Base-by-base conservation (phyloP, 1,140 invertebrate species). In the Magallana angulata region DNA sequence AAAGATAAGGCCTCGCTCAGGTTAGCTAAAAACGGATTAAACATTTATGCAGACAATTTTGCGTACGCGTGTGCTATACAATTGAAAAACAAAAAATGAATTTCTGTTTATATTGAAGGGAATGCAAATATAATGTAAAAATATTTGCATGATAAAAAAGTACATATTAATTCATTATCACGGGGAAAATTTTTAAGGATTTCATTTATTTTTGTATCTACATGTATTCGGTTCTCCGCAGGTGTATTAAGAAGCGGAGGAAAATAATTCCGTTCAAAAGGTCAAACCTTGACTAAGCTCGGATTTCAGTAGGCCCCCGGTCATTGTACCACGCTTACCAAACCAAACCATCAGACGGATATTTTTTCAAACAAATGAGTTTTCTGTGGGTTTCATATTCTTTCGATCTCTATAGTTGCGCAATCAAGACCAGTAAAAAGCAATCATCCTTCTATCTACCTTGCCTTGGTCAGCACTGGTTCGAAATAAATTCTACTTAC, bases 291-390 rank as follows among this genome's bases (percentile, higher is more conserved):
- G 24, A 76, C 68, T 30, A 30, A 11, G 68, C 7, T 36, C 36
- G 68, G 12, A 36, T 76, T 76, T 76, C 68, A 30, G 68, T 7
- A 18, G 8, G 8, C 36, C 24, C 24, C 68, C 68, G 68, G 68
- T 76, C 68, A 30, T 76, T 76, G 68, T 76, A 24, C 68, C 68
- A 30, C 24, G 68, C 18, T 76, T 2, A 62, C 60, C 5, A 71
- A 71, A 71, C 9, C 18, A 76, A 24, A 76, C 68, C 36, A 48
- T 30, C 7, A 71, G 3, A 18, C 9, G 18, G 8, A 12, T 11
- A 11, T 76, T 76, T 76, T 71, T 76, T 76, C 36, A 18, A 76
- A 76, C 68, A 76, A 30, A 76, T 12, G 14, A 62, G 11, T 16
- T 12, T 8, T 76, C 14, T 1, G 24, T 30, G 12, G 24, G 68